Percentiles rank a stretch among this genome's conserved stretches.
Conservation (phyloP, 2,888 invertebrate genomes). For the Agrilus mali region DNA sequence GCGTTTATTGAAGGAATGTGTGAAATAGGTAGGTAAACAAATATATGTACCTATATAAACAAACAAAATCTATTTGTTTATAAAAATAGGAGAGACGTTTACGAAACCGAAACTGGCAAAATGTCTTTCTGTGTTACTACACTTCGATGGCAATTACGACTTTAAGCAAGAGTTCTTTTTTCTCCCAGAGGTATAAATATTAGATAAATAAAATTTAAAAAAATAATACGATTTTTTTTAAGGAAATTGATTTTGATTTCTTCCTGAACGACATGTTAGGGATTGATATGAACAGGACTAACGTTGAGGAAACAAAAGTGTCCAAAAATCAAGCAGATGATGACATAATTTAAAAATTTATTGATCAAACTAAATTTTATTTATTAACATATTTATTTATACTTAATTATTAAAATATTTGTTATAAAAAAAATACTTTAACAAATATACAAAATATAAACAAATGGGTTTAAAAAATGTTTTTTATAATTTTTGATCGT, state of each 20-base stretch:
- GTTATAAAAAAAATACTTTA: no score
- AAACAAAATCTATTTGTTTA: neutral
- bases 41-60: no score
- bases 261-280: slow-evolving; percentile 39
- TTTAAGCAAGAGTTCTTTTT: slow-evolving; percentile 11
- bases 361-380: no score
- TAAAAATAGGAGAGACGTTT: slow-evolving; percentile 20
- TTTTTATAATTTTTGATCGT: no score
- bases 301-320: neutral
- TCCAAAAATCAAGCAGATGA: no score
- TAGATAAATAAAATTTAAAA: slow-evolving; percentile 1
- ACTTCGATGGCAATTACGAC: slow-evolving; percentile 4
- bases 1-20: slow-evolving; percentile 20
- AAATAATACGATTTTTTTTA: slow-evolving; percentile 9
- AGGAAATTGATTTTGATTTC: slow-evolving; percentile 35
- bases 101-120: slow-evolving; percentile 15
- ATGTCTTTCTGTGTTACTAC: slow-evolving; percentile 21
- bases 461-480: no score
- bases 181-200: slow-evolving; percentile 22
- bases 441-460: no score
- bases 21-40: slow-evolving; percentile 11
- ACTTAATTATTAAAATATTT: no score
- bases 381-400: no score
- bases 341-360: no score
- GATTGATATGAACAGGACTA: slow-evolving; percentile 30